Evolutionary conservation across 37 sponge, comb jelly and placozoan species (phyloP).

Genomic region (Hexactinellida sp.): DNA sequence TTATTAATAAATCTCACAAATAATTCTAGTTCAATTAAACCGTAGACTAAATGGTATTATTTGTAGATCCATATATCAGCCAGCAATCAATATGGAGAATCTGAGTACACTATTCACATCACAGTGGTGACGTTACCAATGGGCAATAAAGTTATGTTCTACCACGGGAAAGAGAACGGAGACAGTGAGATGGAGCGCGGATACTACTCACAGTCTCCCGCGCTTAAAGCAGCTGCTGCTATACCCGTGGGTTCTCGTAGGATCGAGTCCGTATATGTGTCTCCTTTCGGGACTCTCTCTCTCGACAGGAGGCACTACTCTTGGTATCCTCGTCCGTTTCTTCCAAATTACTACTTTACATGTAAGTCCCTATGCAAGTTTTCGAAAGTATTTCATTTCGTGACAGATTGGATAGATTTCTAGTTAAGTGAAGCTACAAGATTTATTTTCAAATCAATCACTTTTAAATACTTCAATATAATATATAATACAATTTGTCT

Average conservation of each 20-base stretch:
- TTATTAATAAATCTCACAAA: too few relatives aligned
- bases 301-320: slow-evolving; percentile 6
- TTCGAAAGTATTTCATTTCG: too few relatives aligned
- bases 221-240: not conserved
- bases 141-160: not conserved
- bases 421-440: too few relatives aligned
- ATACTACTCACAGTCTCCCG: not conserved
- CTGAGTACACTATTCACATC: not conserved
- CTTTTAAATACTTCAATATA: too few relatives aligned
- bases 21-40: too few relatives aligned
- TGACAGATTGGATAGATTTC: too few relatives aligned
- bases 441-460: too few relatives aligned
- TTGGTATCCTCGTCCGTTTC: not conserved
- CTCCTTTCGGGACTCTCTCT: not conserved
- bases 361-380: too few relatives aligned
- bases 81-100: not conserved
- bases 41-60: too few relatives aligned
- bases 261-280: not conserved
- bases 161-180: not conserved
- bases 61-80: not conserved
- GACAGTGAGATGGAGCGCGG: slow-evolving; percentile 10
- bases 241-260: not conserved
- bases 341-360: not conserved
- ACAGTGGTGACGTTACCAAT: slow-evolving; percentile 1
- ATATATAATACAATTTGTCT: too few relatives aligned